These are phyloP conservation scores for Carpatolechia fugitivella DNA, from an alignment of 2,888 invertebrate species.

Conservation along the genomic window DNA sequence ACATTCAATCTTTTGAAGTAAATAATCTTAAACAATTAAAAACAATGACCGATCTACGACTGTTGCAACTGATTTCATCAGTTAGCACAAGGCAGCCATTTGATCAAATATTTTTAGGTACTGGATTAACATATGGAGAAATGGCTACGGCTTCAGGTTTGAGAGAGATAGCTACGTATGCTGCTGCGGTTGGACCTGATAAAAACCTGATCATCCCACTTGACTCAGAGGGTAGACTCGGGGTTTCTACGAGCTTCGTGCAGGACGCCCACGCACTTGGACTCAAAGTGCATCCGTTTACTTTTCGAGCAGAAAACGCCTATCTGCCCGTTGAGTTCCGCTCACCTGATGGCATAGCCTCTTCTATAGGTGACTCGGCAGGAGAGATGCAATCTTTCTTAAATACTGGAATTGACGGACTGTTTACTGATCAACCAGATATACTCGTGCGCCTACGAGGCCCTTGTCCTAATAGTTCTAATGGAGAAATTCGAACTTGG, in stretches of 20 bases:
- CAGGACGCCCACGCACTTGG: constrained; percentile 55
- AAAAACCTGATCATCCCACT: constrained; percentile 64
- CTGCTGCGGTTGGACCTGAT: constrained; percentile 64
- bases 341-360: constrained; percentile 32
- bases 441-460: constrained; percentile 41
- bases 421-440: constrained; percentile 69
- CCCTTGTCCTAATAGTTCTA: constrained; percentile 23
- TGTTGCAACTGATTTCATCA: constrained; percentile 51
- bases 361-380: constrained; percentile 47
- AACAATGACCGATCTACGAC: constrained; percentile 49
- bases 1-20: constrained; percentile 70
- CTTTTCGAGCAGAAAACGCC: constrained; percentile 63
- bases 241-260: constrained; percentile 53
- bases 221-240: constrained; percentile 45
- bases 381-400: constrained; percentile 57
- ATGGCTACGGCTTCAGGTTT: constrained; percentile 64
- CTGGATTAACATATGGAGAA: constrained; percentile 51
- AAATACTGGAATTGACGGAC: constrained; percentile 61
- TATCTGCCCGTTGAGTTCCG: constrained; percentile 59
- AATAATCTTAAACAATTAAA: constrained; percentile 59
- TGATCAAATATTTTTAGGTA: constrained; percentile 48
- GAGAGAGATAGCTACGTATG: constrained; percentile 56
- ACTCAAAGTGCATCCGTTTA: constrained; percentile 65
- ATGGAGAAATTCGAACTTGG: background rate
- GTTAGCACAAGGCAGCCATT: constrained; percentile 42